Conservation (phyloP, 2,888 invertebrate species). For the Hypena proboscidalis region DNA sequence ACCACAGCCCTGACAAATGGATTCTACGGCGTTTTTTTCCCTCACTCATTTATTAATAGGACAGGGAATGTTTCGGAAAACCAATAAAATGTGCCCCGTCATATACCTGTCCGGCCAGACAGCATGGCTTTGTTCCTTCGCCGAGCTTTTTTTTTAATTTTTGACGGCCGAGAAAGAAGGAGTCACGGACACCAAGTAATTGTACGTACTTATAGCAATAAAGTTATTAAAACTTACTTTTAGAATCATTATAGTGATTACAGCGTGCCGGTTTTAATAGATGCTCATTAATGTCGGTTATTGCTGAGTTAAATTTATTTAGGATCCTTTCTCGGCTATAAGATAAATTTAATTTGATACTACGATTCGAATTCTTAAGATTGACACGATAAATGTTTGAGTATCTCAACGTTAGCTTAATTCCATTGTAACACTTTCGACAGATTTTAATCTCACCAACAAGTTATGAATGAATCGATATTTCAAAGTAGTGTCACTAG, state of each 20-base stretch:
- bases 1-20: constrained; percentile 82
- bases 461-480: constrained; percentile 33
- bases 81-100: constrained; percentile 85
- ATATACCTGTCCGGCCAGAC: constrained; percentile 84
- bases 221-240: constrained; percentile 43
- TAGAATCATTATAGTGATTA: constrained; percentile 33
- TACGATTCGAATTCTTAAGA: constrained; percentile 5
- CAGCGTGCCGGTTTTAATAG: constrained; percentile 17
- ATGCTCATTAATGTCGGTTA: constrained; percentile 31
- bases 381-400: constrained; percentile 6
- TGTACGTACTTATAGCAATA: constrained; percentile 37
- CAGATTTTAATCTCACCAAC: constrained; percentile 23
- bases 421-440: constrained; percentile 14
- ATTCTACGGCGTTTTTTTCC: constrained; percentile 81
- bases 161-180: constrained; percentile 49
- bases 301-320: constrained; percentile 19
- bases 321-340: constrained; percentile 7
- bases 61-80: constrained; percentile 84
- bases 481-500: constrained; percentile 27
- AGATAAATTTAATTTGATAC: constrained; percentile 15
- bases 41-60: constrained; percentile 85
- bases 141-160: constrained; percentile 58
- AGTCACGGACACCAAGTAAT: constrained; percentile 43
- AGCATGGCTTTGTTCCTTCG: constrained; percentile 80
- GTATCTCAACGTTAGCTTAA: constrained; percentile 11